A percentile compares a stretch with the other conserved stretches of the same genome.
Evolutionary conservation across 2,888 invertebrate genomes (phyloP).

Genomic region (Clivina fossor): DNA sequence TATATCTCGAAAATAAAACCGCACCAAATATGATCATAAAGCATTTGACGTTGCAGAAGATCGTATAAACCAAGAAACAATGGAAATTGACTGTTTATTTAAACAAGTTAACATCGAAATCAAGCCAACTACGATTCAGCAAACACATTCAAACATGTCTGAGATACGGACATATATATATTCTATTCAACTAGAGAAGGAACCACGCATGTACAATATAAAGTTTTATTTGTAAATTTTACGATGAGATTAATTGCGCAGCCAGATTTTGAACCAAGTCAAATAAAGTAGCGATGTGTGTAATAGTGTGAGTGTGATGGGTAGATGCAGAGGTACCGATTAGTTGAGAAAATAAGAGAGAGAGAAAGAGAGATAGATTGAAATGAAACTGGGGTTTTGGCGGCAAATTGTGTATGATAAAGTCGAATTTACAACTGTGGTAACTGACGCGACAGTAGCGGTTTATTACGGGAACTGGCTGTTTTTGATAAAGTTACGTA

Average conservation of each 20-base stretch:
- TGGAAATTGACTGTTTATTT: too few species aligned
- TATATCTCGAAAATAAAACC: too few species aligned
- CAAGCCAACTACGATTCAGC: too few species aligned
- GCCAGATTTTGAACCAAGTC: constrained; percentile 15
- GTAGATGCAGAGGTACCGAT: neutral
- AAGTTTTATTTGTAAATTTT: constrained; percentile 25
- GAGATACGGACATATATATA: too few species aligned
- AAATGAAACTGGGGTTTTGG: neutral
- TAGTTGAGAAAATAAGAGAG: neutral
- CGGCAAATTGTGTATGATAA: constrained; percentile 9
- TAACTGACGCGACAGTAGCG: constrained; percentile 19
- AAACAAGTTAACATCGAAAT: too few species aligned
- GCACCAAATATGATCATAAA: too few species aligned
- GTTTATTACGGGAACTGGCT: constrained; percentile 14
- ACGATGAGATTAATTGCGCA: constrained; percentile 25
- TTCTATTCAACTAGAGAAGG: too few species aligned
- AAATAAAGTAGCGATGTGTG: neutral
- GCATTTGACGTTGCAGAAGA: too few species aligned
- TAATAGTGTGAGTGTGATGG: too few species aligned
- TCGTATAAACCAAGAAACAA: too few species aligned
- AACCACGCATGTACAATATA: constrained; percentile 13
- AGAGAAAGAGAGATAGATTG: neutral
- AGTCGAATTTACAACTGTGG: constrained; percentile 21
- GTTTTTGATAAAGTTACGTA: constrained; percentile 12
- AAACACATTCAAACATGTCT: too few species aligned